Evolutionary conservation across 2,888 invertebrate genomes (phyloP), one percentile per base, ranked within the genome.

Genomic region (Xanthia togata): DNA sequence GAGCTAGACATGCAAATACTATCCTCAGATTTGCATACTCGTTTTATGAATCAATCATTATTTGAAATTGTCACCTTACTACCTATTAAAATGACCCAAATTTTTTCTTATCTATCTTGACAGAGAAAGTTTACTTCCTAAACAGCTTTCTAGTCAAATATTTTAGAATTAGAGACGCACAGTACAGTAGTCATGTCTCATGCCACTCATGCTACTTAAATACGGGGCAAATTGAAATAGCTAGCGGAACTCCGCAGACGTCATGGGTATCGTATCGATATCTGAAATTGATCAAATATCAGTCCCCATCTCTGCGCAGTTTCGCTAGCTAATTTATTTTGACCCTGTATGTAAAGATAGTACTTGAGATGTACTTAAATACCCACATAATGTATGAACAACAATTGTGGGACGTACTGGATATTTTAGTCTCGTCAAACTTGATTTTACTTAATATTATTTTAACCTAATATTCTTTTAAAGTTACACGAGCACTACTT

Each of bases 71-170:
- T 65, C 70, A 63, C 73, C 38, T 70, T 20, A 62, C 38, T 76
- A 78, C 72, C 72, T 26, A 71, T 59, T 62, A 65, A 73, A 68
- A 62, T 69, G n/a, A 68, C 64, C 67, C 38, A 71, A 81, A 79
- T 75, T 59, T n/a, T 31, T 68, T 70, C n/a, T 44, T 70, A 69
- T 41, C 23, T 70, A 62, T 41, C 23, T 60, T 57, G 50, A 50
- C 38, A 70, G 79, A 81, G 83, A 87, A 85, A 85, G 81, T 82
- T 4, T 67, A 62, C 53, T 70, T 72, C 23, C 5, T 38, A 50
- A 23, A 73, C 75, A 74, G 77, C 86, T 86, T 86, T 86, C 86
- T 81, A 79, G 47, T 63, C 20, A 79, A 60, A 79, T 82, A 84
- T 78, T 74, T 76, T 20, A 38, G 55, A 57, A 62, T 64, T 44